These are phyloP conservation scores for Abscondita cerata DNA, from an alignment of 2,888 invertebrate species.

Conservation along the genomic window DNA sequence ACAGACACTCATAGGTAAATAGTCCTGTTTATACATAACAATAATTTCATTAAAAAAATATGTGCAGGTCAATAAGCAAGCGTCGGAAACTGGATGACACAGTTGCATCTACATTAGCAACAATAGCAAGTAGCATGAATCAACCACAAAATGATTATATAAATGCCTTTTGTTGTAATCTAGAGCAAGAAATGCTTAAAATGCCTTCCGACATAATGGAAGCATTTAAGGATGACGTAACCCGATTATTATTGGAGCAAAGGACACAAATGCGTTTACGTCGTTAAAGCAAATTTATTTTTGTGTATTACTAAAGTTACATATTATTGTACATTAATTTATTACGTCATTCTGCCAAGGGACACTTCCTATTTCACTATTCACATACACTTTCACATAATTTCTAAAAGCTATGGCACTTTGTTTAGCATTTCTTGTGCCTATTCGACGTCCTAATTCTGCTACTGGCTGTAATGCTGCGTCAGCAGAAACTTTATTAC, in stretches of 20 bases:
- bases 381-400: conserved; percentile 10
- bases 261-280: too few species aligned
- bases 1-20: too few species aligned
- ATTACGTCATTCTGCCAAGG: conserved; percentile 13
- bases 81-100: neutral
- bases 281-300: too few species aligned
- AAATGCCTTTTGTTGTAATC: neutral
- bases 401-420: conserved; percentile 1
- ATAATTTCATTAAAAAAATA: neutral
- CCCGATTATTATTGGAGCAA: neutral
- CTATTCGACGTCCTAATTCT: conserved; percentile 4
- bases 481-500: neutral
- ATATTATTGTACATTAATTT: neutral
- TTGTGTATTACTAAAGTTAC: neutral
- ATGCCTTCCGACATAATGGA: neutral
- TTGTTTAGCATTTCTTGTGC: conserved; percentile 1
- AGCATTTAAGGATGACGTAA: neutral
- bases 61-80: neutral
- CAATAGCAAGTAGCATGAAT: neutral
- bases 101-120: neutral
- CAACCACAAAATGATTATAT: neutral
- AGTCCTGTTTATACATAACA: too few species aligned
- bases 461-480: conserved; percentile 1
- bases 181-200: conserved; percentile 1
- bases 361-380: conserved; percentile 6